phyloP scores from a whole-genome alignment of 1,140 invertebrate species.

The Drosophila ironensis region DNA sequence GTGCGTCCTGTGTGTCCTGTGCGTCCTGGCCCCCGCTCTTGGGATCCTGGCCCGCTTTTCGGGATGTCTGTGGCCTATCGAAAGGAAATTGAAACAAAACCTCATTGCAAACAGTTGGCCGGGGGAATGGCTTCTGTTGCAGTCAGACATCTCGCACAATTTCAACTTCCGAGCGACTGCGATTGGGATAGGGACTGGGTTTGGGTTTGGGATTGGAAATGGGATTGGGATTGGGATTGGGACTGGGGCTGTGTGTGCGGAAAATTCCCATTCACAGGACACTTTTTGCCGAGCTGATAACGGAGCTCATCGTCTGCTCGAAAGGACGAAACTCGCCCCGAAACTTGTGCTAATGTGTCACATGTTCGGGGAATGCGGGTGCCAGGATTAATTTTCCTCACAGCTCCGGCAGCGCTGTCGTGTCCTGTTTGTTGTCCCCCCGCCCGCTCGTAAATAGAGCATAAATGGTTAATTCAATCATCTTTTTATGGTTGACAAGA shows the following conservation, averaged over 20 bases:
- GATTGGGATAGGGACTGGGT: not conserved
- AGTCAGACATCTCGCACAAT: constrained; percentile 61
- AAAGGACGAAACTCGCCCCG: not conserved
- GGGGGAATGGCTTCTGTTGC: constrained; percentile 24
- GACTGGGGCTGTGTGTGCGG: not conserved
- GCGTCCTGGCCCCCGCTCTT: constrained; percentile 22
- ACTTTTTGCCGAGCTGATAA: constrained; percentile 72
- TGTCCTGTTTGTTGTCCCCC: constrained; percentile 37
- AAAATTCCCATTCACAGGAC: constrained; percentile 56
- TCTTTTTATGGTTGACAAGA: constrained; percentile 45
- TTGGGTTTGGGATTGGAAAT: not conserved
- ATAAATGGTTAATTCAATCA: constrained; percentile 76
- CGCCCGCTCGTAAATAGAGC: constrained; percentile 38
- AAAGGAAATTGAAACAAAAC: constrained; percentile 80
- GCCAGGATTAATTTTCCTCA: constrained; percentile 27
- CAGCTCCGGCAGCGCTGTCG: constrained; percentile 11
- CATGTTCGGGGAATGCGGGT: constrained; percentile 64
- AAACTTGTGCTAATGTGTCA: constrained; percentile 41
- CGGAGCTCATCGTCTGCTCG: constrained; percentile 9
- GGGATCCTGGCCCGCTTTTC: constrained; percentile 13
- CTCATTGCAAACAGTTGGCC: constrained; percentile 61
- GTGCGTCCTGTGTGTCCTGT: constrained; percentile 1
- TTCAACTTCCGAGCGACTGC: constrained; percentile 47
- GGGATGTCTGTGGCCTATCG: constrained; percentile 75
- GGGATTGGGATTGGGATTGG: constrained; percentile 10